Conservation (phyloP, 1,140 invertebrate genomes). For the Zaprionus taronus region DNA sequence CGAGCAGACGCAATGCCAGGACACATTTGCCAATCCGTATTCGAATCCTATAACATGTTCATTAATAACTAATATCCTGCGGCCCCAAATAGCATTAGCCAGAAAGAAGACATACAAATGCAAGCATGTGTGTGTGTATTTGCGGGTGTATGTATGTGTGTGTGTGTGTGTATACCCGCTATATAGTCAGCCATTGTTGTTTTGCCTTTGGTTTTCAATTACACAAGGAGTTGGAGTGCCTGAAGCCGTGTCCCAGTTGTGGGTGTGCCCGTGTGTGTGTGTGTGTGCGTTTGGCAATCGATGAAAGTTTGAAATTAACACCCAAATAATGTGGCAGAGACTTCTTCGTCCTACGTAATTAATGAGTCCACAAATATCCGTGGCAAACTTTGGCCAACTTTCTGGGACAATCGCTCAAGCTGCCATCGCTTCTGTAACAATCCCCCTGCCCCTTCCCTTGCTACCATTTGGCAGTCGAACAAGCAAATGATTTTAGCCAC, state of each 20-base stretch:
- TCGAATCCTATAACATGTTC: constrained; percentile 62
- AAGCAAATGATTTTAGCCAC: constrained; percentile 74
- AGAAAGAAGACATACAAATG: constrained; percentile 20
- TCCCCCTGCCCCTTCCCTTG: constrained; percentile 12
- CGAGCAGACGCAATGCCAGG: background rate
- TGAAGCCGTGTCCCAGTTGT: constrained; percentile 17
- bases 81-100: constrained; percentile 76
- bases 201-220: constrained; percentile 77
- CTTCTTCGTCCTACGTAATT: constrained; percentile 63
- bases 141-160: background rate
- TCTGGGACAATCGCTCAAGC: constrained; percentile 73
- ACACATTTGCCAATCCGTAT: constrained; percentile 17
- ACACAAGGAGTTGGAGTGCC: constrained; percentile 56
- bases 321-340: constrained; percentile 54
- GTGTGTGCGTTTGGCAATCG: constrained; percentile 49
- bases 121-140: background rate
- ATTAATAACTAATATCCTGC: constrained; percentile 81
- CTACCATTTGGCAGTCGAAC: constrained; percentile 60
- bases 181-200: constrained; percentile 61
- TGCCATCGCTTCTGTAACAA: constrained; percentile 23
- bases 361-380: constrained; percentile 73
- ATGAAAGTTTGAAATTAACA: constrained; percentile 83
- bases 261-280: constrained; percentile 10
- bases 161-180: background rate
- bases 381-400: constrained; percentile 69